Base-by-base conservation (phyloP, 2,888 invertebrate genomes). In the Oscheius sp. region DNA sequence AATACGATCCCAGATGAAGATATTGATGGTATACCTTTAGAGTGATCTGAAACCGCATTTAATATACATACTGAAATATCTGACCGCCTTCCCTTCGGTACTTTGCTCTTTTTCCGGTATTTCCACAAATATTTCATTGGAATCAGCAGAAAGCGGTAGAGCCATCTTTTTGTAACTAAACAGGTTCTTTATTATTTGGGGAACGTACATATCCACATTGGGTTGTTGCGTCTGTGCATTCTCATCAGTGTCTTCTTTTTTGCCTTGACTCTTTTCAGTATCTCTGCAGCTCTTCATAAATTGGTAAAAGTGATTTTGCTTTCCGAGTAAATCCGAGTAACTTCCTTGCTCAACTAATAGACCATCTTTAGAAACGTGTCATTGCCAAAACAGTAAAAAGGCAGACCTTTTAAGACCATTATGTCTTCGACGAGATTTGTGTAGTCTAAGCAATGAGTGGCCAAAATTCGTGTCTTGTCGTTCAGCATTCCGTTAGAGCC, bases 361-460 rank as follows among this genome's bases (percentile, higher is more conserved):
- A 0, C 98, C 98, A 86, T 94, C 92, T 59, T 21, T 59, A 58
- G 65, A 79, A 66, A 51, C 33, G 5, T 53, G 11, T 11, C 21
- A 21, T 21, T 21, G 21, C 21, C 21, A 21, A 21, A 21, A 21
- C 21, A 21, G 21, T 21, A 21, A 21, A 21, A 21, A 21, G 21
- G 21, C 13, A 9, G 9, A 85, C 85, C 82, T 87, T 93, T 94
- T 86, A 99, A 90, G 2, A 98, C 97, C 79, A 96, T 90, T 82
- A 99, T 95, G 86, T 94, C 92, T 91, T 97, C 95, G 1, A 94
- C 94, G 87, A 94, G 93, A 0, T 96, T 94, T 83, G 98, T 92
- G 91, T 94, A 96, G 11, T 95, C 94, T 71, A 98, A 94, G 81
- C 95, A 94, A 90, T 99, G 97, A 0, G 98, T 99, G 35, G 98